Base-by-base conservation (phyloP, 2,113 vertebrate species). In the Falcunculus frontatus region DNA sequence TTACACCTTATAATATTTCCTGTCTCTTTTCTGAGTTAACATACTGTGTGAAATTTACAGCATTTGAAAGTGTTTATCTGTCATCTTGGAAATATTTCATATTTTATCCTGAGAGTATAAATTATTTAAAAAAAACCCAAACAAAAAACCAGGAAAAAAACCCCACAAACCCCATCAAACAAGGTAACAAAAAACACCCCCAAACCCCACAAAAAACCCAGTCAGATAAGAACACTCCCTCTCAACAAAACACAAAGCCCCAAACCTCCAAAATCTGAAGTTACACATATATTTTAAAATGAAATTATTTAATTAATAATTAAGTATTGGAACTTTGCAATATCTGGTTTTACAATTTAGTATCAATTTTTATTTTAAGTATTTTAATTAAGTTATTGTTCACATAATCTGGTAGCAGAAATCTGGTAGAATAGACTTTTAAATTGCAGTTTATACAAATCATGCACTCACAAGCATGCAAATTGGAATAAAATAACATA, bases 111-210 rank as follows among this genome's bases (percentile, higher is more conserved):
- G 29, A 3, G 29, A 62, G 6, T 14, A 10, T 50, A 20, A 25
- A 13, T 49, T 4, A 49, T 49, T 6, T 5, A 35, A 59, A 78
- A 57, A 11, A 39, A 23, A 4, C 11, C 49, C 42, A 10, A 30
- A 49, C 14, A 10, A 59, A 59, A 46, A 65, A 8, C 5, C 30
- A 32, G 44, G 16, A 7, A n/a, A n/a, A 30, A 15, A 60, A 30
- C 4, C 0, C 3, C 35, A 23, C 33, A 42, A 70, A 35, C 8
- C 5, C 3, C 15, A 4, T 60, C 30, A 25, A 2, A 2, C 11
- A 55, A 62, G 17, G 10, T n/a, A 41, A 49, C 23, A 35, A 21
- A 64, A 59, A 77, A 10, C 3, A 1, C 2, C 18, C 18, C 16
- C 21, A 29, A 74, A 64, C 6, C 3, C 10, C 26, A 56, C 6